phyloP scores from a whole-genome alignment of 1,140 invertebrate species.

The Eciton burchellii region DNA sequence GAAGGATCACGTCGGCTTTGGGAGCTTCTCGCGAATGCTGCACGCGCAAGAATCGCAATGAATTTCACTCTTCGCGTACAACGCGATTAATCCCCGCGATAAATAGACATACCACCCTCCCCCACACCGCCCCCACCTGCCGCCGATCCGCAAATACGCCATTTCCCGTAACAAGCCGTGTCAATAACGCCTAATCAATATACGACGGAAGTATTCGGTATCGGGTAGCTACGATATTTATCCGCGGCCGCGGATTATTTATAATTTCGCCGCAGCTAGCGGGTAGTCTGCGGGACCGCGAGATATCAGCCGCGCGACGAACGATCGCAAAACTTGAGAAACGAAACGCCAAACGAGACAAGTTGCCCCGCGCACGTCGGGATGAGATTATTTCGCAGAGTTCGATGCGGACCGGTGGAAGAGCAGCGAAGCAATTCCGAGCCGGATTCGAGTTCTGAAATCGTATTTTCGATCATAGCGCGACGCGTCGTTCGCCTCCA shows the following conservation, averaged over 20 bases:
- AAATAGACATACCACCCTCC: no score
- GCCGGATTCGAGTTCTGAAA: conserved; percentile 32
- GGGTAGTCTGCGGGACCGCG: not conserved
- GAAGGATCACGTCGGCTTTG: no score
- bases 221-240: conserved; percentile 37
- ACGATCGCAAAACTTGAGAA: conserved; percentile 35
- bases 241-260: not conserved
- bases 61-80: not conserved
- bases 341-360: conserved; percentile 38
- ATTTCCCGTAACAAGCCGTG: not conserved
- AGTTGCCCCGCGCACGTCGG: conserved; percentile 14
- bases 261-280: conserved; percentile 40
- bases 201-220: not conserved
- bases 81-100: no score
- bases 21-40: not conserved
- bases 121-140: no score
- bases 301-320: conserved; percentile 21
- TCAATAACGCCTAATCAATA: no score
- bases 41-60: not conserved
- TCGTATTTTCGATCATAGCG: no score
- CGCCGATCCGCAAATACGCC: not conserved
- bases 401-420: conserved; percentile 39
- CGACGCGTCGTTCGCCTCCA: no score
- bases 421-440: conserved; percentile 51
- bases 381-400: conserved; percentile 66